These are phyloP conservation scores for Gadus macrocephalus DNA, from an alignment of 2,113 vertebrate species.

Conservation along the genomic window DNA sequence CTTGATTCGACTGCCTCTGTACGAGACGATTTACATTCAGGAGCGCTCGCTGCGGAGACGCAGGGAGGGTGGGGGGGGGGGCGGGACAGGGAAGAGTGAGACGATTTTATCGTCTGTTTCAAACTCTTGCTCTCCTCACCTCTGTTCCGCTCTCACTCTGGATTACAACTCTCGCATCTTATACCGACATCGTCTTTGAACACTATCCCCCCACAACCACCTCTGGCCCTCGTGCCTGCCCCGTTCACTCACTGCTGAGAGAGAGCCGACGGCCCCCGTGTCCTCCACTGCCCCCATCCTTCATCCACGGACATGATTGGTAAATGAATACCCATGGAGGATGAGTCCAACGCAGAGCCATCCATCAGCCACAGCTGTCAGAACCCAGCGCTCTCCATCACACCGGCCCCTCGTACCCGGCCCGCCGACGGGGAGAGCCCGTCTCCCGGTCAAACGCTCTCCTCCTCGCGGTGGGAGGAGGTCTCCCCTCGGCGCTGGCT, in stretches of 20 bases:
- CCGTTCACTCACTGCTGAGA: too few species aligned
- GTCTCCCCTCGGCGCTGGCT: too few species aligned
- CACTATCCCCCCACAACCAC: not conserved
- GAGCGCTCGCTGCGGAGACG: too few species aligned
- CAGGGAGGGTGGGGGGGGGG: too few species aligned
- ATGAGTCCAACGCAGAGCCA: constrained; percentile 53
- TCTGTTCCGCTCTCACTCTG: not conserved
- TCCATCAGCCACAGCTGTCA: constrained; percentile 67
- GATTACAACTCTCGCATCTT: not conserved
- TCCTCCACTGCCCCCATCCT: constrained; percentile 18
- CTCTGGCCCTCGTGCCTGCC: too few species aligned
- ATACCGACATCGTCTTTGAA: not conserved
- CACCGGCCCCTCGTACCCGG: constrained; percentile 28
- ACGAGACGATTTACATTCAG: too few species aligned
- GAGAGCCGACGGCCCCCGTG: too few species aligned
- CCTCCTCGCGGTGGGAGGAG: too few species aligned
- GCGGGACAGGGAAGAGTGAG: too few species aligned
- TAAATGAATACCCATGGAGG: constrained; percentile 65
- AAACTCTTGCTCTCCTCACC: too few species aligned
- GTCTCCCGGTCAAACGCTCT: constrained; percentile 44
- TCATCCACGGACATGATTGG: constrained; percentile 58
- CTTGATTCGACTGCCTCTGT: too few species aligned
- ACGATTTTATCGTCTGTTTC: too few species aligned
- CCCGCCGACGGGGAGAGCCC: constrained; percentile 10
- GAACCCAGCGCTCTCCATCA: constrained; percentile 52